Conservation (phyloP, 2,113 vertebrate species). For the Lanius ludovicianus region DNA sequence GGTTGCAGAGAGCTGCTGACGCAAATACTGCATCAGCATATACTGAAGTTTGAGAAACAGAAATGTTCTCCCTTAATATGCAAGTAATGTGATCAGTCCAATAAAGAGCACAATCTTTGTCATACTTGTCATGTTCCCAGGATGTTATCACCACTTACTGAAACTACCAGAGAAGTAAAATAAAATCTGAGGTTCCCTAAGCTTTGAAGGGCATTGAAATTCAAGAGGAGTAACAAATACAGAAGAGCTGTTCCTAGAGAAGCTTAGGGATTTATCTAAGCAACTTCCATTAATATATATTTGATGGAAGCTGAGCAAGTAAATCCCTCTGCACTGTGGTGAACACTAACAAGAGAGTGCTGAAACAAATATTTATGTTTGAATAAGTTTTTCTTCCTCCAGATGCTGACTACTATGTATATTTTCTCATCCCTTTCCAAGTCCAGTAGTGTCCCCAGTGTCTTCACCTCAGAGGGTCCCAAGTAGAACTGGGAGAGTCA, state of each 20-base stretch:
- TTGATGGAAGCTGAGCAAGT: conserved; percentile 12
- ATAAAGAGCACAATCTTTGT: not conserved
- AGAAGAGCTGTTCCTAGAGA: conserved; percentile 3
- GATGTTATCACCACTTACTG: not conserved
- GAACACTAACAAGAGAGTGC: not conserved
- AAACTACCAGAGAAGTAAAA: conserved; percentile 3
- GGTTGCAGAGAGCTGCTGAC: not conserved
- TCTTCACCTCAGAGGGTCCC: not conserved
- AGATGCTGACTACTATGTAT: not conserved
- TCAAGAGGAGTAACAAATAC: conserved; percentile 36
- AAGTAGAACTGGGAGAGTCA: not conserved
- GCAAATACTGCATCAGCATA: not conserved
- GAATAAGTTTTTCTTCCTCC: not conserved
- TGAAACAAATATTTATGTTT: conserved; percentile 35
- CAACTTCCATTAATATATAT: conserved; percentile 22
- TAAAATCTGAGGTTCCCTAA: not conserved
- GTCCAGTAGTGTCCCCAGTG: not conserved
- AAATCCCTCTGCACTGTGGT: not conserved
- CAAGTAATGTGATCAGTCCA: not conserved
- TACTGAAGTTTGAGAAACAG: not conserved
- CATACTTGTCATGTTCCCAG: not conserved
- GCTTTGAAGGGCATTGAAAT: conserved; percentile 26
- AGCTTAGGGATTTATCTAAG: not conserved
- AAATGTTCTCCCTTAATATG: not conserved
- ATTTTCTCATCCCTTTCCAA: not conserved